Conservation (phyloP, 1,140 invertebrate genomes). For the Arctopsyche grandis region DNA sequence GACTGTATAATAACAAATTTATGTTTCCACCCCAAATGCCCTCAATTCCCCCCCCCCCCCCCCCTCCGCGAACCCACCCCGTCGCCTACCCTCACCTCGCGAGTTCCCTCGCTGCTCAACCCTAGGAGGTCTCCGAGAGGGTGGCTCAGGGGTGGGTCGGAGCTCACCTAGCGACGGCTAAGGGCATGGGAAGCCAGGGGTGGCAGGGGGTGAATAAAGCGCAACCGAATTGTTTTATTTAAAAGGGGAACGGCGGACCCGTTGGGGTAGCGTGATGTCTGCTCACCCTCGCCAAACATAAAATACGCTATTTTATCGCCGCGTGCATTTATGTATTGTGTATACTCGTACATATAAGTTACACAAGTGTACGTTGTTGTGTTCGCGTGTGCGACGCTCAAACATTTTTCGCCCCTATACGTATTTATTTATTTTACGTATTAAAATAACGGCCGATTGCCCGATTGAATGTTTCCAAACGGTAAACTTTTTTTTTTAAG, state of each 20-base stretch:
- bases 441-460: constrained; percentile 9
- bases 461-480: constrained; percentile 1
- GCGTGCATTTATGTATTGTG: constrained; percentile 33
- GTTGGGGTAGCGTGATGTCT: constrained; percentile 43
- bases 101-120: background rate
- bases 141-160: background rate
- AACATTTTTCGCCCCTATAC: constrained; percentile 5
- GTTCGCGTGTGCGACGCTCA: constrained; percentile 5
- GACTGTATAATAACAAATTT: constrained; percentile 50
- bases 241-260: constrained; percentile 45
- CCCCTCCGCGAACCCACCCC: background rate
- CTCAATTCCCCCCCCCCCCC: constrained; percentile 31
- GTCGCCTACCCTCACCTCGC: too few species aligned
- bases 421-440: constrained; percentile 13
- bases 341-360: background rate
- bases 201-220: constrained; percentile 46
- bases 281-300: constrained; percentile 49
- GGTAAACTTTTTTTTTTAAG: background rate
- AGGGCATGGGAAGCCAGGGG: constrained; percentile 34
- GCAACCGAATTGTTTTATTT: constrained; percentile 54
- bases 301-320: constrained; percentile 53
- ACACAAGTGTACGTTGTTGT: background rate
- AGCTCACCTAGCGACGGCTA: constrained; percentile 17
- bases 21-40: constrained; percentile 42
- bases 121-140: background rate